Evolutionary conservation across 2,113 vertebrate species (phyloP), one percentile per base, ranked within the genome.

Genomic region (Chinchilla lanigera): DNA sequence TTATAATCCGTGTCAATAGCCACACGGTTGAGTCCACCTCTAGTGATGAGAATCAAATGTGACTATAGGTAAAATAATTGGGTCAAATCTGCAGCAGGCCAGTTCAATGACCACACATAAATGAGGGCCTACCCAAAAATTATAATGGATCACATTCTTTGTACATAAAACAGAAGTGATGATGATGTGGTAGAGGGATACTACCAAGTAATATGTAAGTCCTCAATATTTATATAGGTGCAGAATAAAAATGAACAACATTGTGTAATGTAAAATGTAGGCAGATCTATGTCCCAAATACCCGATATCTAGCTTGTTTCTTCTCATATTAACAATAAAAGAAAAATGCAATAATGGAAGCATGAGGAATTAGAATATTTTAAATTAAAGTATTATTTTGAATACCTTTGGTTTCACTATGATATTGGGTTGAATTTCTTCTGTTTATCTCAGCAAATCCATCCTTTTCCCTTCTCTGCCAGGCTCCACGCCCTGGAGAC

Each of bases 11-110:
- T 60, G 56, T 30, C 22, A 14, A 89, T 84, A 80, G 93, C n/a
- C 96, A 69, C 50, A 47, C 5, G 14, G 12, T 90, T 86, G 77
- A 82, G 24, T 80, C 60, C 33, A 35, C 54, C 65, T 9, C 17
- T 3, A 28, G 54, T 94, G 89, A 97, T 89, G 84, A 61, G 61
- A 97, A 89, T 84, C 89, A 58, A 12, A 80, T 9, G 0, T 96
- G 95, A 97, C 93, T 86, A 89, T 30, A 44, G 78, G 86, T 96
- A 73, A 97, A 97, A 93, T 95, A 97, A 96, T 95, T 97, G 89
- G 85, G 90, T 78, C 86, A 94, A 71, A 80, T 89, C 61, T 84
- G 67, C 44, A 87, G 61, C 50, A 41, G 86, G 47, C 69, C 90
- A 86, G 65, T 54, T 95, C 81, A 78, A 50, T n/a, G 86, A 82